Evolutionary conservation across 1,140 invertebrate genomes (phyloP).

Genomic region (Heliconius himera): DNA sequence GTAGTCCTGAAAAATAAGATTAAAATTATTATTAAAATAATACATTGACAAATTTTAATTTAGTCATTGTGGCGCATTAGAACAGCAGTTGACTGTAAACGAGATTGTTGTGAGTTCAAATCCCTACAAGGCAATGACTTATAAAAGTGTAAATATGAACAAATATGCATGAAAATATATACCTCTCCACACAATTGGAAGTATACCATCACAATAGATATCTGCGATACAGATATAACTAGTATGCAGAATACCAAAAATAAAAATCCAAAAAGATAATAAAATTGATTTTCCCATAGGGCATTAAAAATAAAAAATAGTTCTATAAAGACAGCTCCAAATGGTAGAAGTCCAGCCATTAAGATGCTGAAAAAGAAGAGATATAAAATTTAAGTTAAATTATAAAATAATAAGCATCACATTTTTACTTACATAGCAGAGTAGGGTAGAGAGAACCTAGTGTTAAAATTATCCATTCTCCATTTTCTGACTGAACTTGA

Average conservation of each 20-base stretch:
- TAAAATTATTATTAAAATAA: constrained; percentile 22
- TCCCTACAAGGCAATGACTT: too few species aligned
- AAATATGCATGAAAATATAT: constrained; percentile 54
- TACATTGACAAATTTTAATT: not conserved
- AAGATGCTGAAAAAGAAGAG: constrained; percentile 86
- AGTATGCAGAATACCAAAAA: constrained; percentile 99
- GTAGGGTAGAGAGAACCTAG: too few species aligned
- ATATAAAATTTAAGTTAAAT: not conserved
- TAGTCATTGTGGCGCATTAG: not conserved
- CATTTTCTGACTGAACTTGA: too few species aligned
- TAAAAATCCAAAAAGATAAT: constrained; percentile 98
- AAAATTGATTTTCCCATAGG: constrained; percentile 99
- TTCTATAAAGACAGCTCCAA: constrained; percentile 99
- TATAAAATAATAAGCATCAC: too few species aligned
- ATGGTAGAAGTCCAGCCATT: constrained; percentile 98
- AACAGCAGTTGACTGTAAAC: too few species aligned
- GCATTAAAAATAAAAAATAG: constrained; percentile 97
- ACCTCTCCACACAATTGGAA: constrained; percentile 99
- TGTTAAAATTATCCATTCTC: too few species aligned
- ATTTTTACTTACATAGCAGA: too few species aligned
- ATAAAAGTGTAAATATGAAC: too few species aligned
- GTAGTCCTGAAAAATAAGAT: constrained; percentile 90
- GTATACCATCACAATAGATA: constrained; percentile 99
- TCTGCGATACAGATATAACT: constrained; percentile 97
- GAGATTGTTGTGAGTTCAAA: too few species aligned